Percentiles rank a stretch among this genome's conserved stretches.
These are phyloP conservation scores for Calameuta pallipes DNA, from an alignment of 2,888 invertebrate genomes.

Conservation along the genomic window DNA sequence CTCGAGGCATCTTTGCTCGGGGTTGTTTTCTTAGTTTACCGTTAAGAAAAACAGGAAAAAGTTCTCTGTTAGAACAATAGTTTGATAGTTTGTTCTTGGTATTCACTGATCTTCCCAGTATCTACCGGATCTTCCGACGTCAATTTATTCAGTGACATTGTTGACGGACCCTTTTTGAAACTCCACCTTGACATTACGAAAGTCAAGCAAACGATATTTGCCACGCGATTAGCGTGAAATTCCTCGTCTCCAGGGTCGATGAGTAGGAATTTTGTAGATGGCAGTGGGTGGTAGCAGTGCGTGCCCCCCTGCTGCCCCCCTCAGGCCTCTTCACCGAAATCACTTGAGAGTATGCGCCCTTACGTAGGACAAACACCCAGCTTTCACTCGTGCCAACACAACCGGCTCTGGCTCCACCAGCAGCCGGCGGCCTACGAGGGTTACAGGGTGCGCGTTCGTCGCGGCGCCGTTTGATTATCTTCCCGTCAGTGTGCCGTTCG, in stretches of 20 bases:
- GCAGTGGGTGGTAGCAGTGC: no score
- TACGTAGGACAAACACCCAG: slow-evolving; percentile 33
- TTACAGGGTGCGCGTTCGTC: slow-evolving; percentile 53
- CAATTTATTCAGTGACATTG: neutral
- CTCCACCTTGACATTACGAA: neutral
- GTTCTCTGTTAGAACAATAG: neutral
- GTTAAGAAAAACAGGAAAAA: neutral
- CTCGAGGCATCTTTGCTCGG: neutral
- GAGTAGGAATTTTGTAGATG: no score
- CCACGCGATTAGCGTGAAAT: no score
- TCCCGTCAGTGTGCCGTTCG: slow-evolving; percentile 60
- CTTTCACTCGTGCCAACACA: slow-evolving; percentile 11
- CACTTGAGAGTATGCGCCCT: slow-evolving; percentile 28
- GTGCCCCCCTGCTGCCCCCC: neutral
- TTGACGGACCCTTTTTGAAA: neutral
- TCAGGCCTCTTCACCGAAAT: neutral
- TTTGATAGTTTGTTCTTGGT: neutral
- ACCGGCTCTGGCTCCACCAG: neutral
- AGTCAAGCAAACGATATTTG: no score
- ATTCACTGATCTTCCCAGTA: neutral
- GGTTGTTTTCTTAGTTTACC: neutral
- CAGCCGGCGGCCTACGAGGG: slow-evolving; percentile 14
- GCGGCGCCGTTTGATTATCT: slow-evolving; percentile 45
- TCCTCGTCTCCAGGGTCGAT: no score
- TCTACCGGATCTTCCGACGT: neutral